Evolutionary conservation across 1,140 invertebrate genomes (phyloP), one percentile per base, ranked within the genome.

Genomic region (Tetramorium parvispinum): DNA sequence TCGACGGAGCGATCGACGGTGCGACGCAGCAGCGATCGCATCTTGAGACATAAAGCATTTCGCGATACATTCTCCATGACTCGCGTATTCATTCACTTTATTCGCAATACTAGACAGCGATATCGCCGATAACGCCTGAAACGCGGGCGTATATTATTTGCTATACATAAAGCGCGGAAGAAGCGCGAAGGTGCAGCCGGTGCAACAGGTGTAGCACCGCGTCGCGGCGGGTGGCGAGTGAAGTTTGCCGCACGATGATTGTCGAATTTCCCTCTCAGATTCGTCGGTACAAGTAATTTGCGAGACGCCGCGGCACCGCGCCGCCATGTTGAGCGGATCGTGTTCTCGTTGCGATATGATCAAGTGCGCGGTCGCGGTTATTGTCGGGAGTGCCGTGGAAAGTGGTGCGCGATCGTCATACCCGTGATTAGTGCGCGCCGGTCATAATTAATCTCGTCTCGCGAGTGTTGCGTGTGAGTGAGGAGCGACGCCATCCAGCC

Each of bases 121-220:
- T 32, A 32, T 65, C 61, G 16, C 1, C 24, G 10, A 61, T 37
- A 63, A n/a, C 32, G 32, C 1, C 63, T 40, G 21, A 21, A 66
- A 1, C 37, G 37, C n/a, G 4, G 13, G 10, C n/a, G 18, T 65
- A 21, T 4, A 40, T 66, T 66, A 66, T 66, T 66, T 43, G 37
- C 11, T 13, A 6, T 13, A 6, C 37, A 13, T 66, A 43, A 65
- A 66, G 37, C 8, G 63, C 32, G 61, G 5, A 27, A 27, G 8
- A 43, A 13, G 63, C 27, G 61, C 61, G 63, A 21, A 65, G 32
- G 37, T 66, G 37, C n/a, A 66, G n/a, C 10, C 37, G 10, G 63
- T 66, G 63, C 63, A 66, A 66, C 63, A 66, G 63, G 63, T 66
- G 63, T 5, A 43, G 37, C 37, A 10, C 43, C 37, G 37, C 13